These are phyloP conservation scores for Elgaria multicarinata DNA, from an alignment of 2,113 vertebrate genomes.

Conservation along the genomic window DNA sequence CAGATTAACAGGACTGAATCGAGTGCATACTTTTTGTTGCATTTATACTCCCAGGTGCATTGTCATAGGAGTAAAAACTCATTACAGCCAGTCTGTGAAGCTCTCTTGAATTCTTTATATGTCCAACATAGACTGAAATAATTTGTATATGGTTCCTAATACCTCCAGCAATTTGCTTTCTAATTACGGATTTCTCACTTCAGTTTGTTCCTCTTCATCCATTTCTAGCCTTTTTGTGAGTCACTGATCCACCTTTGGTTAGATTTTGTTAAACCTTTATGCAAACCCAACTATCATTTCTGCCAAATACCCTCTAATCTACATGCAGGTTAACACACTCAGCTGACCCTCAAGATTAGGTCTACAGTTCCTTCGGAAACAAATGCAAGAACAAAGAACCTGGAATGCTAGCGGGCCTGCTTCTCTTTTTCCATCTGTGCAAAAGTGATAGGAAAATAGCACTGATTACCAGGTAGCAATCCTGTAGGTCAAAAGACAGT, in stretches of 20 bases:
- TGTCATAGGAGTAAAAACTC: neutral
- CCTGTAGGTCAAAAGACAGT: neutral
- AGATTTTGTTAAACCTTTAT: neutral
- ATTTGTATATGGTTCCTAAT: neutral
- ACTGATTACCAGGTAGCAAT: fast-evolving
- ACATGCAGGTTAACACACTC: neutral
- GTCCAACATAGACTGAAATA: neutral
- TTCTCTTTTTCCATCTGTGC: neutral
- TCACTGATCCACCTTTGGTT: neutral
- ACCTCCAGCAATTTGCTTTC: neutral
- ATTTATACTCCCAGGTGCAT: no score
- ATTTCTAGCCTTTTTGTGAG: neutral
- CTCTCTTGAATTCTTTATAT: neutral
- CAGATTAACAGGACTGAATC: neutral
- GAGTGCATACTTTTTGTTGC: no score
- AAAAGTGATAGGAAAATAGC: neutral
- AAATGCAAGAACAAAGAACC: neutral
- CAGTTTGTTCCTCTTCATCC: neutral
- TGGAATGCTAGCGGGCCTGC: neutral
- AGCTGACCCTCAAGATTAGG: neutral
- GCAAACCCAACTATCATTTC: neutral
- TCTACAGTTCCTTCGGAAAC: neutral
- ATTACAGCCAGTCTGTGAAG: neutral
- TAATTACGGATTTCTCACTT: neutral
- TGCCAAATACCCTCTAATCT: neutral